phyloP scores from a whole-genome alignment of 2,797 vertebrate genomes.

The Sebastes reedi region DNA sequence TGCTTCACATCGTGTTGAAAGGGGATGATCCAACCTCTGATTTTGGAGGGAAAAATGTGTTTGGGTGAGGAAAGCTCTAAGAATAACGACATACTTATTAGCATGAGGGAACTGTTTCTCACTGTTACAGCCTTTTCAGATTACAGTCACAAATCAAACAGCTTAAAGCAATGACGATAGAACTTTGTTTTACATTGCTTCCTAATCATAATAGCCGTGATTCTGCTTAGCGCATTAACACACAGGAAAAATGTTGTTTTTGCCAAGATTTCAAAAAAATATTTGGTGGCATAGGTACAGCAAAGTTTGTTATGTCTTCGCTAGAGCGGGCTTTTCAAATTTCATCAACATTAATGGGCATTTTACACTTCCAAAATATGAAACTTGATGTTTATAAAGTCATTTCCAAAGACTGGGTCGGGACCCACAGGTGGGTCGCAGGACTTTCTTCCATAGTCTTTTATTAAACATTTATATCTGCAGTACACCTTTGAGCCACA shows the following conservation, averaged over 20 bases:
- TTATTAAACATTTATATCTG: too few species aligned
- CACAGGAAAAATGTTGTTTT: not conserved
- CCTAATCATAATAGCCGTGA: not conserved
- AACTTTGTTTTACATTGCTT: not conserved
- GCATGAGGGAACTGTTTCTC: slow-evolving; percentile 33
- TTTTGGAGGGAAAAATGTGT: slow-evolving; percentile 31
- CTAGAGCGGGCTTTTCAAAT: not conserved
- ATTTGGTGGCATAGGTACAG: not conserved
- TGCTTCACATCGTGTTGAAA: slow-evolving; percentile 33
- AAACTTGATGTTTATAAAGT: not conserved
- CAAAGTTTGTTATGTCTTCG: not conserved
- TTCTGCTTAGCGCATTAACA: not conserved
- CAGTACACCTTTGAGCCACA: too few species aligned
- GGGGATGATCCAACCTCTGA: slow-evolving; percentile 28
- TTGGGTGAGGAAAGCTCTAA: slow-evolving; percentile 20
- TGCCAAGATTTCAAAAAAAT: not conserved
- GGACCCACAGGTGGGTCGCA: too few species aligned
- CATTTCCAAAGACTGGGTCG: too few species aligned
- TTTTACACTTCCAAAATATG: not conserved
- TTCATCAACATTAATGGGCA: not conserved
- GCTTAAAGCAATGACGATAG: slow-evolving; percentile 5
- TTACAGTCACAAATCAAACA: slow-evolving; percentile 20
- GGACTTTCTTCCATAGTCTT: too few species aligned
- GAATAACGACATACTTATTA: slow-evolving; percentile 34
- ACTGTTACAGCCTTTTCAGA: slow-evolving; percentile 20